phyloP scores from a whole-genome alignment of 2,113 vertebrate species.

The Stictonetta naevosa region DNA sequence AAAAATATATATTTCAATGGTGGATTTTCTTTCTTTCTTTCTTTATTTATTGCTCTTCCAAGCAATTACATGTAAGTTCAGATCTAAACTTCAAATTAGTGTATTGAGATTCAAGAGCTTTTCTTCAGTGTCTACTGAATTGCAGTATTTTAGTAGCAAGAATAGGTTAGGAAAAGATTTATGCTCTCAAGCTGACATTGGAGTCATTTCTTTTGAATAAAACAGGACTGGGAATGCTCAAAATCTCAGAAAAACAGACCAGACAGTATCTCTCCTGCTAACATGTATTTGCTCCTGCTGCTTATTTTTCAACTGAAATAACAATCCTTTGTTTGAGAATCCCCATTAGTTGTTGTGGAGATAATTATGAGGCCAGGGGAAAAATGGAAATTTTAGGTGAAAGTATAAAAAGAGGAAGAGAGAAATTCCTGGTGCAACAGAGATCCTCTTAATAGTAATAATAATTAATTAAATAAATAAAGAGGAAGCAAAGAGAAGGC shows the following conservation, averaged over 20 bases:
- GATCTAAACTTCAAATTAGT: neutral
- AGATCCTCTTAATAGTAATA: neutral
- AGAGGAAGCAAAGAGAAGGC: fast-evolving
- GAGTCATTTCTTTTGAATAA: neutral
- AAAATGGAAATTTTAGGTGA: neutral
- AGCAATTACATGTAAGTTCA: neutral
- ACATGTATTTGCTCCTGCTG: neutral
- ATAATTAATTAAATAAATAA: too few relatives aligned
- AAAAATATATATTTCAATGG: too few relatives aligned
- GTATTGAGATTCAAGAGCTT: neutral
- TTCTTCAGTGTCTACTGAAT: neutral
- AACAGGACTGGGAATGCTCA: neutral
- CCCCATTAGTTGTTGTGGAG: constrained; percentile 3
- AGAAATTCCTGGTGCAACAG: neutral
- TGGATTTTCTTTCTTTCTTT: neutral
- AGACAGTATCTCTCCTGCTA: neutral
- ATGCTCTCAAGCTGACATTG: neutral
- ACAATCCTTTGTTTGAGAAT: neutral
- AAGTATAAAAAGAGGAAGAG: neutral
- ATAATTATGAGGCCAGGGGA: neutral
- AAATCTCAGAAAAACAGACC: neutral
- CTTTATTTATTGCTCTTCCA: neutral
- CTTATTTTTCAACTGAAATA: constrained; percentile 10
- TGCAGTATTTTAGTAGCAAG: neutral
- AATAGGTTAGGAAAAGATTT: neutral